Evolutionary conservation across 2,888 invertebrate genomes (phyloP).

Genomic region (Eupithecia centaureata): DNA sequence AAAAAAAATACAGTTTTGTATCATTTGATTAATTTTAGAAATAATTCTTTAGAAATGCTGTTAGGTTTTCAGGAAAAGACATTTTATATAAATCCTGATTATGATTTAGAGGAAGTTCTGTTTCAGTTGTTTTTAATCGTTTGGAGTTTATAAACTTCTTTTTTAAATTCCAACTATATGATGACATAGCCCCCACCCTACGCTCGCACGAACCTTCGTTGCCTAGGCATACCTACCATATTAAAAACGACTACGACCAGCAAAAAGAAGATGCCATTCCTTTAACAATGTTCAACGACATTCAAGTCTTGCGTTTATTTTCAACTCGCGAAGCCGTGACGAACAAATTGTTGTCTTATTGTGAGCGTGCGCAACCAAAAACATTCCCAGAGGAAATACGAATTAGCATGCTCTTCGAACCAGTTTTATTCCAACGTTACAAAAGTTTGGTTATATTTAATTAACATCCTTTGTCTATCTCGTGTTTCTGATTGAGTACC

Average conservation of each 20-base stretch:
- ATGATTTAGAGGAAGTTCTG: background rate
- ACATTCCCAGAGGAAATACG: conserved; percentile 51
- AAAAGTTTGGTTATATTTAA: conserved; percentile 59
- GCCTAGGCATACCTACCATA: conserved; percentile 34
- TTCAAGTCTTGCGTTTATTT: conserved; percentile 45
- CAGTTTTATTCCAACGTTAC: conserved; percentile 53
- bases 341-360: conserved; percentile 46
- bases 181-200: background rate
- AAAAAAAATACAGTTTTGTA: too few species aligned
- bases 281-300: conserved; percentile 51
- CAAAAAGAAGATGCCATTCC: conserved; percentile 56
- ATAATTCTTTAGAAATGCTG: too few species aligned
- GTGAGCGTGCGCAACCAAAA: conserved; percentile 43
- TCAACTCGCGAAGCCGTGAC: conserved; percentile 45
- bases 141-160: too few species aligned
- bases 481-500: background rate
- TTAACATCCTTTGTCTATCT: conserved; percentile 38
- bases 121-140: background rate
- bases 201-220: background rate
- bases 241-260: conserved; percentile 54
- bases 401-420: conserved; percentile 51
- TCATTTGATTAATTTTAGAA: too few species aligned
- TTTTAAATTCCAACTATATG: background rate
- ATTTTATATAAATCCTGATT: background rate
- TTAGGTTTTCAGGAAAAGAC: background rate